Percentiles rank a stretch among this genome's conserved stretches.
These are phyloP conservation scores for Archilochus colubris DNA, from an alignment of 2,113 vertebrate genomes.

Conservation along the genomic window DNA sequence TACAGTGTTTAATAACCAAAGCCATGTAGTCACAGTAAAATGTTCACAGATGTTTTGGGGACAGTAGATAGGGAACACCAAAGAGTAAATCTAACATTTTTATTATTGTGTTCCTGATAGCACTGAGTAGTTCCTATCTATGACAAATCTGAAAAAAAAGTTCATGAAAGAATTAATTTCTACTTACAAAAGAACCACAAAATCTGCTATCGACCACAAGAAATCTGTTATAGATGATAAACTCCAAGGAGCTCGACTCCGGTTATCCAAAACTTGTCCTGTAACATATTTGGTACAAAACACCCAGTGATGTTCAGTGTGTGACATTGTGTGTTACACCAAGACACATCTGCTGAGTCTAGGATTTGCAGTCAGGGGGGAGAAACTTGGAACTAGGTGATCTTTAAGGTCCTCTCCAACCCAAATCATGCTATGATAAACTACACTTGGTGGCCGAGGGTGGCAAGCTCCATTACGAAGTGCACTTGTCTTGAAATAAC, in stretches of 20 bases:
- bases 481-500: accelerated
- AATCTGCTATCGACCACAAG: conserved; percentile 94
- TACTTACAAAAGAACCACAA: conserved; percentile 93
- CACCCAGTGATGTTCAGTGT: neutral
- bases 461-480: neutral
- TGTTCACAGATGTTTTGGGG: neutral
- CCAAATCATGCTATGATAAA: no score
- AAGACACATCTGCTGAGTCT: accelerated
- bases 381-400: neutral
- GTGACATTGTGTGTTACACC: neutral
- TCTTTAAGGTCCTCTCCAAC: no score
- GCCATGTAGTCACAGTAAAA: neutral
- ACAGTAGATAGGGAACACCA: accelerated
- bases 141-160: neutral
- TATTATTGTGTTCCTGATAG: neutral
- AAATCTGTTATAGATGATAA: conserved; percentile 88
- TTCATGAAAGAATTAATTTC: neutral
- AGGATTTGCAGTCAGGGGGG: neutral
- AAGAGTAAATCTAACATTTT: neutral
- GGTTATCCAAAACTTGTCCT: conserved; percentile 94
- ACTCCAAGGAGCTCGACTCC: conserved; percentile 88
- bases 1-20: neutral
- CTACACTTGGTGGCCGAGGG: accelerated
- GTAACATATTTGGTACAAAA: neutral
- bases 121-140: neutral